A percentile compares a stretch with the other conserved stretches of the same genome.
These are phyloP conservation scores for Nansenia antarctica DNA, from an alignment of 2,113 vertebrate genomes.

Conservation along the genomic window DNA sequence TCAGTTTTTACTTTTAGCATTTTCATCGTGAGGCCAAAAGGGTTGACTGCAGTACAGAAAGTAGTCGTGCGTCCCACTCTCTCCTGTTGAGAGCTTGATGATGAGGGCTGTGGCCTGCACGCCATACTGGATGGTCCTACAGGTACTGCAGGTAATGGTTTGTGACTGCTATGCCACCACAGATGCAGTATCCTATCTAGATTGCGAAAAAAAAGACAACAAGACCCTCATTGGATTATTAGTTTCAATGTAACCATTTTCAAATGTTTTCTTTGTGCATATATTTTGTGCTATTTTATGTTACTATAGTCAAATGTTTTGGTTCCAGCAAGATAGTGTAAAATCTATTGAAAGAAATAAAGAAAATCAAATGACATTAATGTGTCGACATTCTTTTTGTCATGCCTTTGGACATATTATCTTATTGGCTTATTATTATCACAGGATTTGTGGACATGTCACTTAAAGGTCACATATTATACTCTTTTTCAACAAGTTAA, in stretches of 20 bases:
- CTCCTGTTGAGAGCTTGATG: slow-evolving; percentile 22
- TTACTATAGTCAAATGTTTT: slow-evolving; percentile 81
- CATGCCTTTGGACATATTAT: neutral
- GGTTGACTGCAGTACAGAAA: slow-evolving; percentile 26
- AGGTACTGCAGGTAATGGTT: slow-evolving; percentile 29
- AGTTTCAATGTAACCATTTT: slow-evolving; percentile 72
- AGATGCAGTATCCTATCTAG: slow-evolving; percentile 47
- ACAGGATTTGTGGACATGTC: too few species aligned
- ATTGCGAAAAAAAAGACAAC: slow-evolving; percentile 31
- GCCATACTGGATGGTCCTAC: slow-evolving; percentile 43
- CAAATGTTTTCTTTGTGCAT: slow-evolving; percentile 75
- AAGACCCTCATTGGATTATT: slow-evolving; percentile 61
- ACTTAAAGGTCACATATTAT: too few species aligned
- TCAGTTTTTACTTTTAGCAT: slow-evolving; percentile 40
- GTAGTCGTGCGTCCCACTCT: slow-evolving; percentile 19
- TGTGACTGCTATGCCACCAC: slow-evolving; percentile 56
- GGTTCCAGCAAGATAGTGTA: slow-evolving; percentile 78
- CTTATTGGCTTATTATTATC: too few species aligned
- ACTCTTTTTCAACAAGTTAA: too few species aligned
- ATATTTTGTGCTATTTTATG: slow-evolving; percentile 80
- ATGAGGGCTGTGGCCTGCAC: slow-evolving; percentile 45
- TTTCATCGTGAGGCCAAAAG: slow-evolving; percentile 48
- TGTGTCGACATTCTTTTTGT: neutral
- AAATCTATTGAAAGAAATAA: slow-evolving; percentile 79
- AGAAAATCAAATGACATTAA: slow-evolving; percentile 72